phyloP scores from a whole-genome alignment of 2,797 vertebrate genomes.

The Bovichtus variegatus region DNA sequence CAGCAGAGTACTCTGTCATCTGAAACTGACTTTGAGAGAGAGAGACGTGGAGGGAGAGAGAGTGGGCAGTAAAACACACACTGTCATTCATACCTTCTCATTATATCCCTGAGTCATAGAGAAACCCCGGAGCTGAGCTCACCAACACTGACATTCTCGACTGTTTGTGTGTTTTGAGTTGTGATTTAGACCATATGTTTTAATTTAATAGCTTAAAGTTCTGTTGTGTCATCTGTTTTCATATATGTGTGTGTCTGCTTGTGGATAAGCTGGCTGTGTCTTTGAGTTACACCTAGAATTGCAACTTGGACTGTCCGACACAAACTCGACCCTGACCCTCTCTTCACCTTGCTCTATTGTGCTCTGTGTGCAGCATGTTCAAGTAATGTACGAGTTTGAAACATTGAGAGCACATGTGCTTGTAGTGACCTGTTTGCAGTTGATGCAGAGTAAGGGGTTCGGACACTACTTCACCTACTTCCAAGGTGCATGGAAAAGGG shows the following conservation, averaged over 20 bases:
- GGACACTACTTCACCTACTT: too few species aligned
- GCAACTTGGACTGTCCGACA: constrained; percentile 12
- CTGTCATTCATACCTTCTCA: constrained; percentile 74
- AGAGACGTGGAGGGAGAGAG: constrained; percentile 15
- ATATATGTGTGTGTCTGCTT: background rate
- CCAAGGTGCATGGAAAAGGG: background rate
- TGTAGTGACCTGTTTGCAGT: background rate
- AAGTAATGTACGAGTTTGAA: background rate
- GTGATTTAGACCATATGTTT: constrained; percentile 33
- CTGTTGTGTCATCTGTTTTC: constrained; percentile 7
- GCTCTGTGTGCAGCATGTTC: background rate
- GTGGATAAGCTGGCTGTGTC: background rate
- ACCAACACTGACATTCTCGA: constrained; percentile 31
- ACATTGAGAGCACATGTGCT: background rate
- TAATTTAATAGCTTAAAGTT: constrained; percentile 24
- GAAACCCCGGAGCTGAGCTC: constrained; percentile 62
- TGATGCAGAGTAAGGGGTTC: background rate
- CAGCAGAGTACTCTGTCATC: constrained; percentile 78
- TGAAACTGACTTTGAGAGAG: constrained; percentile 69
- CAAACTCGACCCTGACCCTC: background rate
- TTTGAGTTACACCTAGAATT: background rate
- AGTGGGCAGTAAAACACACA: constrained; percentile 61
- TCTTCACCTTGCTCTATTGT: background rate
- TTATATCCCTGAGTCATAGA: constrained; percentile 77
- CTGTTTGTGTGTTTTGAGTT: background rate